Evolutionary conservation across 2,113 vertebrate species (phyloP).

Genomic region (Ciconia maguari): DNA sequence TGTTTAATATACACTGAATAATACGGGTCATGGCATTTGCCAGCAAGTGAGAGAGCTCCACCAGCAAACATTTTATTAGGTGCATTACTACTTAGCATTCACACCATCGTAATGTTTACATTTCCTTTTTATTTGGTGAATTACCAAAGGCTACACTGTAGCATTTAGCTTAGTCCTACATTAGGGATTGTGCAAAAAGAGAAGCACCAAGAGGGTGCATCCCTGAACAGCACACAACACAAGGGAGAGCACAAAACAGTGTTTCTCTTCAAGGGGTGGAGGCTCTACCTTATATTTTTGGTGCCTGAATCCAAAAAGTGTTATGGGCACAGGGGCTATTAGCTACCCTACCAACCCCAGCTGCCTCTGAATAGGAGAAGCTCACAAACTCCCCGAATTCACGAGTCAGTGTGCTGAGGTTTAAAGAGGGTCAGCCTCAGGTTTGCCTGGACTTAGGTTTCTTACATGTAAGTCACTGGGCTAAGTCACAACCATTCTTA

Average conservation of each 20-base stretch:
- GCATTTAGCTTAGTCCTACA: background rate
- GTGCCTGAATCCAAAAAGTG: background rate
- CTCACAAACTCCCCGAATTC: background rate
- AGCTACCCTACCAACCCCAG: background rate
- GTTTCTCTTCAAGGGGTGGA: background rate
- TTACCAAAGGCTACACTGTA: background rate
- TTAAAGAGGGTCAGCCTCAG: background rate
- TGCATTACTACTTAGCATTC: background rate
- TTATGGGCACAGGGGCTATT: background rate
- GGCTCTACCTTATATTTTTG: background rate
- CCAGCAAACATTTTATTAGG: conserved; percentile 13
- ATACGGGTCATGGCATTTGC: conserved; percentile 66
- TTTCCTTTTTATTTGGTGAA: conserved; percentile 1
- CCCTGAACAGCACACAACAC: background rate
- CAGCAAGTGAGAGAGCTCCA: conserved; percentile 47
- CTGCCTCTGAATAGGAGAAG: background rate
- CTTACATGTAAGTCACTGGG: background rate
- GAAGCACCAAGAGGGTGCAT: background rate
- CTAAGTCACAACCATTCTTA: background rate
- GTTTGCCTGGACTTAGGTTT: background rate
- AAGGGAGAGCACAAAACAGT: background rate
- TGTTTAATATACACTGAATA: conserved; percentile 71
- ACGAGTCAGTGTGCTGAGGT: background rate
- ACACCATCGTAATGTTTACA: background rate
- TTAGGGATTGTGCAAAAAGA: background rate